Evolutionary conservation across 2,113 vertebrate genomes (phyloP).

Genomic region (Cyrtonyx montezumae): DNA sequence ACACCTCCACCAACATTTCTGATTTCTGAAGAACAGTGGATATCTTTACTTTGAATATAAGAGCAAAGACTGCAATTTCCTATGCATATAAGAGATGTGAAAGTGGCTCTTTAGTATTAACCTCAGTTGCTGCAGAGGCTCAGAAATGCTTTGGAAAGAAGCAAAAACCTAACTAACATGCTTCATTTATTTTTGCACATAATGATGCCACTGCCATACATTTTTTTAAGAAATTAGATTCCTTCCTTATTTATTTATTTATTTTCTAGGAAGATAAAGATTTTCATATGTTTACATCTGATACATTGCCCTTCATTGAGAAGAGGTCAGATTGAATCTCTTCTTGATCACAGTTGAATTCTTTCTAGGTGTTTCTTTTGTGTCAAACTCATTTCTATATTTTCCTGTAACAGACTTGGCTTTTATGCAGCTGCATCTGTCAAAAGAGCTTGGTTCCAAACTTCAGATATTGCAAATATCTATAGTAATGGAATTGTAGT

Average conservation of each 20-base stretch:
- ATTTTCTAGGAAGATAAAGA: background rate
- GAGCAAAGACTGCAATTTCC: background rate
- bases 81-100: background rate
- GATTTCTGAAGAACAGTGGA: background rate
- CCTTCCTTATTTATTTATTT: background rate
- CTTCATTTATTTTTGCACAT: background rate
- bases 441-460: background rate
- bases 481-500: background rate
- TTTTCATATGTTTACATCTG: background rate
- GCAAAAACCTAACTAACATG: rapidly evolving
- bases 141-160: background rate
- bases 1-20: background rate
- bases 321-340: background rate
- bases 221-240: background rate
- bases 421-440: background rate
- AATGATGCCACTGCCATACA: background rate
- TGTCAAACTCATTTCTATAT: background rate
- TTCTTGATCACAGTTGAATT: background rate
- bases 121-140: background rate
- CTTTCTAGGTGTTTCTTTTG: background rate
- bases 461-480: background rate
- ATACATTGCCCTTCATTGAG: background rate
- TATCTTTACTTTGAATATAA: background rate
- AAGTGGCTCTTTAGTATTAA: background rate
- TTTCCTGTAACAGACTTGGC: background rate